These are phyloP conservation scores for Falco berigora DNA, from an alignment of 2,797 vertebrate genomes.

Conservation along the genomic window DNA sequence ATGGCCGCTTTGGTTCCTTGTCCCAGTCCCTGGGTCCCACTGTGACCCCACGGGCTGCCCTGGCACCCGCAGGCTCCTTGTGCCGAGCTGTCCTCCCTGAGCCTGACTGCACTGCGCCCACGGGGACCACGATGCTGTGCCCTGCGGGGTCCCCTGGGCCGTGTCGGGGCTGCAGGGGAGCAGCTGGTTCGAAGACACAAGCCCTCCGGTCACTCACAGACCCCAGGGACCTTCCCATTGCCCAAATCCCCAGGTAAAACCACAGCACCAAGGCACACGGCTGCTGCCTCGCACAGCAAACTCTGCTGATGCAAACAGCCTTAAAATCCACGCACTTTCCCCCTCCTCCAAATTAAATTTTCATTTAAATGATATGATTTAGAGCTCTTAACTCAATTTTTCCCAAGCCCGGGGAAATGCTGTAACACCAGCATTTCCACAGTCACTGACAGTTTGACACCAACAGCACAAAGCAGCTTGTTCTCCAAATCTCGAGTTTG, in stretches of 20 bases:
- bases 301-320: not conserved
- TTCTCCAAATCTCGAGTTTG: conserved; percentile 31
- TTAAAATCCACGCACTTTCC: not conserved
- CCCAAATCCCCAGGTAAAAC: not conserved
- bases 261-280: not conserved
- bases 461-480: conserved; percentile 9
- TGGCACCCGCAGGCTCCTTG: fast-evolving
- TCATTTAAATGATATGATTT: not conserved
- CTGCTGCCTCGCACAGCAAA: not conserved
- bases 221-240: not conserved
- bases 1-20: not conserved
- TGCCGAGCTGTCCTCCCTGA: not conserved
- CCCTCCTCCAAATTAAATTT: not conserved
- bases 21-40: not conserved
- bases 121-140: not conserved
- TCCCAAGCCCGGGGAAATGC: not conserved
- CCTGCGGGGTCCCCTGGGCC: no score
- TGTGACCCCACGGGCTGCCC: not conserved
- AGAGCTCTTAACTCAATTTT: not conserved
- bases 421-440: not conserved
- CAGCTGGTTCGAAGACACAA: not conserved
- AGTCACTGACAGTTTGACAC: conserved; percentile 8
- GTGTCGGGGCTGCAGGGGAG: not conserved
- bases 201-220: not conserved
- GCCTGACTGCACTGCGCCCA: not conserved